Percentiles rank a stretch among this genome's conserved stretches.
Evolutionary conservation across 2,113 vertebrate species (phyloP).

Genomic region (Regulus satrapa): DNA sequence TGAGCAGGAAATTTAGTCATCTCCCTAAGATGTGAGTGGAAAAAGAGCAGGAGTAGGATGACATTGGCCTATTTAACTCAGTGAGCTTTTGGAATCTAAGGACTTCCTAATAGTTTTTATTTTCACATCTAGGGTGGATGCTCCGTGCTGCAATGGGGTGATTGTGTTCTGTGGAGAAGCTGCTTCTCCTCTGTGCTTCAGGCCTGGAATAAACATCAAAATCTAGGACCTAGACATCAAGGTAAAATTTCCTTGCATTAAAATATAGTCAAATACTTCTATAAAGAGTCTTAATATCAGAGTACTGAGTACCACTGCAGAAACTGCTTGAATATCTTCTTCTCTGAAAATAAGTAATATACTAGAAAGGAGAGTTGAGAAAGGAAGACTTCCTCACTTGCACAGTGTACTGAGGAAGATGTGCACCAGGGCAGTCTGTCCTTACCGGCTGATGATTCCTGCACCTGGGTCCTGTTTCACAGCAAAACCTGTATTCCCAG

Average conservation of each 20-base stretch:
- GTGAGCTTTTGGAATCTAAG: not conserved
- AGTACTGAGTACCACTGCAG: not conserved
- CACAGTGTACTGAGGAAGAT: accelerated
- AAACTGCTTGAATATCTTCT: not conserved
- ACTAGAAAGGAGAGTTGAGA: not conserved
- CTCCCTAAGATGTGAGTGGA: not conserved
- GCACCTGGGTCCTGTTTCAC: not conserved
- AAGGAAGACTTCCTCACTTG: not conserved
- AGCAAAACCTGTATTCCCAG: not conserved
- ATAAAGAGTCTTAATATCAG: not conserved
- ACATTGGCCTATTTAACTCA: accelerated
- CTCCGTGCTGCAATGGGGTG: not conserved
- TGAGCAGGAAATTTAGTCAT: not conserved
- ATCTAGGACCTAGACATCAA: not conserved
- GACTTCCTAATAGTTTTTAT: not conserved
- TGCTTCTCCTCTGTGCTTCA: not conserved
- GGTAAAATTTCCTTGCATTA: not conserved
- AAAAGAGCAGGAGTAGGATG: not conserved
- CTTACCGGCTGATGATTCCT: not conserved
- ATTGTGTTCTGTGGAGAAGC: not conserved
- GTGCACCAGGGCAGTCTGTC: not conserved
- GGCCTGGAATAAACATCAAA: not conserved
- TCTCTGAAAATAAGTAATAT: not conserved
- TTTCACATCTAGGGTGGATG: not conserved
- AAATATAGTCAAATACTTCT: not conserved